Evolutionary conservation across 2,113 vertebrate species (phyloP), one percentile per base, ranked within the genome.

Genomic region (Eidolon helvum): DNA sequence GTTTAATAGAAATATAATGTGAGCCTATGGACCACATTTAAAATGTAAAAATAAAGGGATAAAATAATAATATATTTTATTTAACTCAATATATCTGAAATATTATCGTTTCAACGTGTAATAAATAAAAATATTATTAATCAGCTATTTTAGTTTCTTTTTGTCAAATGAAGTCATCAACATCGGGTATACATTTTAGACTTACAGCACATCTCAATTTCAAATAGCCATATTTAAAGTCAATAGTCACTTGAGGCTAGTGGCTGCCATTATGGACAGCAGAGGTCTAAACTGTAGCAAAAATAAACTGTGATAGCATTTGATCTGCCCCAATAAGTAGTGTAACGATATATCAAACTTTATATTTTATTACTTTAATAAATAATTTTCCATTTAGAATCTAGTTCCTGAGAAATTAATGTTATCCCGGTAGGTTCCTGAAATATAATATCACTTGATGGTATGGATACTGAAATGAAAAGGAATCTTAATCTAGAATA

Each of bases 341-440:
- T 28, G 59, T 48, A 90, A n/a, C 66, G 4, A 72, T 88, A 28
- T 88, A 78, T 63, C 19, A 72, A 92, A 53, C 5, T 55, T 90
- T 63, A 43, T 38, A 92, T 79, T 68, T 97, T 68, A 79, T 90
- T 92, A 63, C 4, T 74, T 43, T 57, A 91, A 87, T 75, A 91
- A 77, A 72, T 92, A 66, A 16, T 53, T 79, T 55, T 77, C 7
- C 69, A 1, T 45, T 94, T 94, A 95, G 4, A 92, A 90, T 45
- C 5, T 24, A 59, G 40, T 43, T 77, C 7, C 2, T 15, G 59
- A 71, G 15, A 21, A 94, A 84, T 94, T 87, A 63, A 90, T 75
- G 35, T 26, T 59, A 93, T 90, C 38, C 80, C 6, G 19, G 4
- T 61, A 38, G 10, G 5, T 43, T 35, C 4, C 43, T 63, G 18